Conservation (phyloP, 37 sponge, comb jelly and placozoan species). For the Bolinopsis microptera region DNA sequence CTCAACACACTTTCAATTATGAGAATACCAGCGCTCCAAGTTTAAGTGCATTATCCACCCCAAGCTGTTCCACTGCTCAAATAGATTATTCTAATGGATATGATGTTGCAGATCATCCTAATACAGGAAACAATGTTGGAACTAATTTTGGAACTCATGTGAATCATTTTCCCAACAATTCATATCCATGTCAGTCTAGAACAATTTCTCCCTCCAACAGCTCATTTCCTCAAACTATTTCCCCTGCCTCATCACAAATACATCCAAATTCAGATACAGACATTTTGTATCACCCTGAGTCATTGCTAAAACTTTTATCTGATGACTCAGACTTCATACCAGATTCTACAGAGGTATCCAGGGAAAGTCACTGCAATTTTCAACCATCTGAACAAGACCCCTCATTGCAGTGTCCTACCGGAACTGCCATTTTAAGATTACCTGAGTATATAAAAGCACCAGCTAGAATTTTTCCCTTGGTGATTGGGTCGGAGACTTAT, state of each 20-base stretch:
- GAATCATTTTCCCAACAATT: neutral
- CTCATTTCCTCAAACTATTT: neutral
- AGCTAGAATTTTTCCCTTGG: neutral
- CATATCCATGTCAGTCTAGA: neutral
- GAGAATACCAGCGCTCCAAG: neutral
- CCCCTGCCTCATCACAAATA: neutral
- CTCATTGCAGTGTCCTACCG: neutral
- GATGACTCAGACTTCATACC: neutral
- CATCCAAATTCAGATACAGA: neutral
- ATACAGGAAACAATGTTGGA: too few species aligned
- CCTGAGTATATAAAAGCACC: neutral
- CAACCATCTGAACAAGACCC: neutral
- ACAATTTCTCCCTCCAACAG: neutral
- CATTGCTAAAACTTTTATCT: neutral
- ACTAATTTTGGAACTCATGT: neutral
- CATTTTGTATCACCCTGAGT: neutral
- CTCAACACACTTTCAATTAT: neutral
- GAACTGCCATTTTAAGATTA: neutral
- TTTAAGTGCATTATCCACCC: neutral
- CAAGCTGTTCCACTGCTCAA: neutral
- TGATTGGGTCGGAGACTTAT: slow-evolving; percentile 29
- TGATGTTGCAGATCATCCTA: too few species aligned
- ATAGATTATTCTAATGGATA: too few species aligned
- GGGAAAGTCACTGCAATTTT: neutral
- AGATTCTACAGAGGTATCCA: neutral